Percentiles rank a stretch among this genome's conserved stretches.
Conservation (phyloP, 2,113 vertebrate genomes). For the Hydrochoerus hydrochaeris region DNA sequence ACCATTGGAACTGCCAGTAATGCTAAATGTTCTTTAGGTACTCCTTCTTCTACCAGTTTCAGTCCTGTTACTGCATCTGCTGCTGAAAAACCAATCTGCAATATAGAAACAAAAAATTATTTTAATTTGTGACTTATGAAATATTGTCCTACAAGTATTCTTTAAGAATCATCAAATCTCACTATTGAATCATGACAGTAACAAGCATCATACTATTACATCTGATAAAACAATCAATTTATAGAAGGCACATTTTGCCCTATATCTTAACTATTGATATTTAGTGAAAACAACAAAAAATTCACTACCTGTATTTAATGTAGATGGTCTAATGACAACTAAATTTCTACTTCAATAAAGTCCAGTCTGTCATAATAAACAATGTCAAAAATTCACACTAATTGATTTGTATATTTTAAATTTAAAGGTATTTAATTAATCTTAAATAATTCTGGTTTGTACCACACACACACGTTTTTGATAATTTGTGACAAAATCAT, state of each 20-base stretch:
- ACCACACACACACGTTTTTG: background rate
- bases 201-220: background rate
- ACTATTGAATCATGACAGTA: background rate
- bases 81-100: constrained; percentile 97
- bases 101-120: constrained; percentile 21
- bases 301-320: background rate
- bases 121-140: constrained; percentile 40
- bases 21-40: constrained; percentile 97
- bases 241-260: background rate
- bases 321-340: background rate
- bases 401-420: constrained; percentile 11
- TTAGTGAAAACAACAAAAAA: constrained; percentile 32
- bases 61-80: constrained; percentile 97
- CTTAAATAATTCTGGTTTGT: constrained; percentile 24
- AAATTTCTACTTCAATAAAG: constrained; percentile 50
- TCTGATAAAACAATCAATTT: background rate
- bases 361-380: constrained; percentile 14
- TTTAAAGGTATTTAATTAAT: constrained; percentile 9
- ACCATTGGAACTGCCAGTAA: constrained; percentile 98
- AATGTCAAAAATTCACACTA: constrained; percentile 3
- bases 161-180: background rate
- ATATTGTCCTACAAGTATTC: constrained; percentile 39
- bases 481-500: background rate
- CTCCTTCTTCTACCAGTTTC: constrained; percentile 97
- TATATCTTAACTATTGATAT: background rate